Evolutionary conservation across 53 echinoderm and acorn worm species (phyloP), one percentile per base, ranked within the genome.

Genomic region (Actinopyga echinites): DNA sequence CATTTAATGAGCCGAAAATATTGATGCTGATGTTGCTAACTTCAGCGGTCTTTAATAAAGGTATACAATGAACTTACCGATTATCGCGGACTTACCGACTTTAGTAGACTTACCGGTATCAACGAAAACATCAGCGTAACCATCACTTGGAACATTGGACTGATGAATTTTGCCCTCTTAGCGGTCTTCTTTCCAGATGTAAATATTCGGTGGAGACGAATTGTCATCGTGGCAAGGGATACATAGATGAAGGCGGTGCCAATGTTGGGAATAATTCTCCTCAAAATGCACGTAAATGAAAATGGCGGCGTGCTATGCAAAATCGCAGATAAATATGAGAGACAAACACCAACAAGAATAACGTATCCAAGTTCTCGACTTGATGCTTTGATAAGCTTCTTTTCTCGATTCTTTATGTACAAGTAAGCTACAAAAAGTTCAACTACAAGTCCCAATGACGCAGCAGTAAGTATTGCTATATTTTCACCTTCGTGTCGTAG

Each of bases 281-380:
- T 85, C 42, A 59, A 25, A 25, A 23, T 6, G 26, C 59, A 59
- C 6, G 15, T 6, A 23, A 59, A 5, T 59, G n/a, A 23, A 5
- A 5, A 23, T 10, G 26, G 22, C 15, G 59, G 26, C 4, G 59
- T 23, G 9, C 59, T 59, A 10, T 23, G 9, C 59, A 59, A 25
- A 25, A 25, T 5, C 4, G 59, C 59, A 4, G 59, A 59, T 23
- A 12, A n/a, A 67, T 90, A 95, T 45, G 90, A 88, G 6, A 90
- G 57, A n/a, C 88, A 66, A 31, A 95, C 87, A 6, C 95, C 95
- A 22, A 61, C 57, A 43, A 92, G 85, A 84, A 95, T 95, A 44
- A 95, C 86, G 74, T 95, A 95, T 28, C 92, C 88, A 6, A 95
- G 88, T 37, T 92, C 95, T 6, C 92, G 67, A 65, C 95, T 92